Conservation (phyloP, 2,113 vertebrate genomes). For the Apeltes quadracus region DNA sequence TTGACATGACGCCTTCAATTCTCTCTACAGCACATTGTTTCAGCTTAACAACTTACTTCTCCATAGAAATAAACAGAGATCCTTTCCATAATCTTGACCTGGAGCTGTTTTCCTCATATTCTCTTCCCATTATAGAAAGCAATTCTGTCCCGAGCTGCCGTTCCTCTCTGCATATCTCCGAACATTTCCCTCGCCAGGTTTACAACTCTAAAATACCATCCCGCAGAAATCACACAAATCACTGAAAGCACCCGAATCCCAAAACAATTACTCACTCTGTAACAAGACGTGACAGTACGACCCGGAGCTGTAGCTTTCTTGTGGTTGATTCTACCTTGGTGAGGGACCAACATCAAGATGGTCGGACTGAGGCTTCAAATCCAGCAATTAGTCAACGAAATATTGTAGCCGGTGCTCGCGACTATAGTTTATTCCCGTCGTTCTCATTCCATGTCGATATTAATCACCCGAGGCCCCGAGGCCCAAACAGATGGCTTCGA, state of each 20-base stretch:
- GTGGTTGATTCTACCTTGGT: conserved; percentile 17
- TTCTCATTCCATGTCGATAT: conserved; percentile 80
- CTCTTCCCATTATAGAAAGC: neutral
- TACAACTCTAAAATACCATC: neutral
- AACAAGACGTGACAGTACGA: conserved; percentile 33
- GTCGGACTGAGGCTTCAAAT: conserved; percentile 29
- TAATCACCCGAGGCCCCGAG: conserved; percentile 80
- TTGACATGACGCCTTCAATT: conserved; percentile 35
- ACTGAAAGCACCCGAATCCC: neutral
- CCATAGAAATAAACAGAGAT: neutral
- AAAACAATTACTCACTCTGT: neutral
- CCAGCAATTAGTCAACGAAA: conserved; percentile 71
- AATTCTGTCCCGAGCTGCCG: conserved; percentile 12
- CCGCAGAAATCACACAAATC: conserved; percentile 17
- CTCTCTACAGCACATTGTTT: conserved; percentile 13
- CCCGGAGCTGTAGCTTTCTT: conserved; percentile 20
- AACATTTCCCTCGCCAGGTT: conserved; percentile 7
- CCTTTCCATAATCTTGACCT: neutral
- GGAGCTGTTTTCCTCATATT: neutral
- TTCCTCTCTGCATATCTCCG: neutral
- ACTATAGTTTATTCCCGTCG: conserved; percentile 77
- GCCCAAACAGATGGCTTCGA: conserved; percentile 80
- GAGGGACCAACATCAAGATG: conserved; percentile 12
- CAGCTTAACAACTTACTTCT: conserved; percentile 18
- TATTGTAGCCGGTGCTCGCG: conserved; percentile 74